Base-by-base conservation (phyloP, 2,888 invertebrate species). In the Timema cristinae region DNA sequence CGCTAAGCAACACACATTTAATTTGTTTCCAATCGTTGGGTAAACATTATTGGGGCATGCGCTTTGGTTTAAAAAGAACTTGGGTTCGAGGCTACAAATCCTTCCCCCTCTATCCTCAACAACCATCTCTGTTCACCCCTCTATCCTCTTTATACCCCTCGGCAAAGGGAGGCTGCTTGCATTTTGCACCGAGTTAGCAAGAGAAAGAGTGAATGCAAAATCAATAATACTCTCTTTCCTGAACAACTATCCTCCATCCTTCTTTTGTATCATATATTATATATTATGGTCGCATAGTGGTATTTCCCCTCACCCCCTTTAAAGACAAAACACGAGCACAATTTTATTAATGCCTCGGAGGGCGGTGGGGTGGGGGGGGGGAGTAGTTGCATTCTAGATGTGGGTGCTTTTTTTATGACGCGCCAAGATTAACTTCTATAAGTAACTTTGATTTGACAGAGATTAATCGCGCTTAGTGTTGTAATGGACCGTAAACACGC, bases 221-320 rank as follows among this genome's bases (percentile, higher is more conserved):
- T 72, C 72, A 67, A 72, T 72, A 72, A 66, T n/a, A 67, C 69
- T 69, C 69, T 69, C 67, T 72, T 72, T 72, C 69, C 69, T 72
- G 69, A 50, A 69, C 67, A 69, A 54, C 59, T 68, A 48, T 49
- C 15, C 68, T n/a, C 61, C 59, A 50, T 50, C 71, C 32, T 32
- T 32, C 32, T 32, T 32, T 32, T 32, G 4, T 32, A 32, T 32
- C 32, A 32, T 4, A 32, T 32, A 59, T 49, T 13, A 32, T 4
- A 32, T 32, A 59, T 49, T 13, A 49, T 16, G 13, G 32, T 32
- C 32, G 32, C 32, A 32, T 32, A 32, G 4, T 32, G 32, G 32
- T 32, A 32, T 32, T 32, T 32, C 32, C 32, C 32, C 32, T 32
- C 32, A 32, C 32, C 32, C 32, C 32, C 32, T 32, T 32, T 32